Percentiles rank a stretch among this genome's conserved stretches.
phyloP scores from a whole-genome alignment of 2,113 vertebrate species.

The Ceyx melanurus region DNA sequence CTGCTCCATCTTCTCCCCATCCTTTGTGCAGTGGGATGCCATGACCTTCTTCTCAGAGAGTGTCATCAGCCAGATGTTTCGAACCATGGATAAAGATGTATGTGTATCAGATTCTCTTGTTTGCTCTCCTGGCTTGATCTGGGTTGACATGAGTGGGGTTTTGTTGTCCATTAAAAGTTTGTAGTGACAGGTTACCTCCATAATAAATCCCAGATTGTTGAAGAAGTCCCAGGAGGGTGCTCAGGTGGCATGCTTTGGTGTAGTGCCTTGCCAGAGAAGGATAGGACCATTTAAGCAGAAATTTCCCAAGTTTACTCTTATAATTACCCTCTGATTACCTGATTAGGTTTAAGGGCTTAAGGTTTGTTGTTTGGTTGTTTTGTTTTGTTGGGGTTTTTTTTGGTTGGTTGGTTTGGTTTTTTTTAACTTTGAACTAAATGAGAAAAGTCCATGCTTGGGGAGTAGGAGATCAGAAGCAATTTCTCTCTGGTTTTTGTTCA shows the following conservation, averaged over 20 bases:
- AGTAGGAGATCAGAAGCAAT: neutral
- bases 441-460: neutral
- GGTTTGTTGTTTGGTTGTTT: neutral
- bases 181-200: neutral
- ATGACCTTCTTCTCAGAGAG: conserved; percentile 94
- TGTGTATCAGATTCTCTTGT: conserved; percentile 10
- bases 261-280: neutral
- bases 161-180: neutral
- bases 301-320: neutral
- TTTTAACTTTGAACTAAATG: neutral
- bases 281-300: neutral
- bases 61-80: conserved; percentile 85
- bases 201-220: neutral
- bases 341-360: neutral
- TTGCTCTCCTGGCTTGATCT: neutral
- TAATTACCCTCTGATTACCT: neutral
- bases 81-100: conserved; percentile 89
- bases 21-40: conserved; percentile 94
- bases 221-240: neutral
- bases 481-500: neutral
- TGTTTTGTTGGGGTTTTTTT: neutral
- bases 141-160: neutral
- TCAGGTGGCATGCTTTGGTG: neutral
- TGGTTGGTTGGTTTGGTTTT: neutral
- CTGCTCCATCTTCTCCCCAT: conserved; percentile 87